phyloP scores from a whole-genome alignment of 2,113 vertebrate species.

The Varanus salvator region DNA sequence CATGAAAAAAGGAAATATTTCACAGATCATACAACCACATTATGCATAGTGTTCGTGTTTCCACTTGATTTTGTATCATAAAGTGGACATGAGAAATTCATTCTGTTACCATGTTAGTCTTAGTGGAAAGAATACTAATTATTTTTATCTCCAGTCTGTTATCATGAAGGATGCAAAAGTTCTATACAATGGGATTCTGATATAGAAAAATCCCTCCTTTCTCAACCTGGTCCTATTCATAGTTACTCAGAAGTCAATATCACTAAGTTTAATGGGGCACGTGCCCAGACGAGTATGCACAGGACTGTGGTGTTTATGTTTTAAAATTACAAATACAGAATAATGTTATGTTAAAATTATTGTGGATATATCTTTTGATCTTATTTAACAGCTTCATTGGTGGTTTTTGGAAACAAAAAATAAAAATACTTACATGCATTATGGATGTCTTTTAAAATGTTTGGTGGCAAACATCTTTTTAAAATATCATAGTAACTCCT shows the following conservation, averaged over 20 bases:
- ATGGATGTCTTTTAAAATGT: conserved; percentile 19
- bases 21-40: neutral
- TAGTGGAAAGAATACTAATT: conserved; percentile 31
- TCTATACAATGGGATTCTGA: conserved; percentile 21
- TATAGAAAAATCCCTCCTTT: neutral
- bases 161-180: conserved; percentile 23
- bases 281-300: neutral
- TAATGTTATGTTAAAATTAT: neutral
- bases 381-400: neutral
- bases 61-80: neutral
- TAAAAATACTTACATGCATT: conserved; percentile 62
- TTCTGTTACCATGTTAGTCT: neutral
- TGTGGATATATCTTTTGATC: neutral
- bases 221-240: neutral
- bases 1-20: neutral
- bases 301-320: conserved; percentile 1
- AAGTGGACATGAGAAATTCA: conserved; percentile 17
- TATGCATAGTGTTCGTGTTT: neutral
- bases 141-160: conserved; percentile 20
- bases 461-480: neutral
- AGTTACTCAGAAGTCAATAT: conserved; percentile 1
- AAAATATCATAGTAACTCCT: neutral
- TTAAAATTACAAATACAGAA: neutral
- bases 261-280: neutral
- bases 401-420: conserved; percentile 50